phyloP scores from a whole-genome alignment of 2,888 invertebrate species.

The Nomada flava region DNA sequence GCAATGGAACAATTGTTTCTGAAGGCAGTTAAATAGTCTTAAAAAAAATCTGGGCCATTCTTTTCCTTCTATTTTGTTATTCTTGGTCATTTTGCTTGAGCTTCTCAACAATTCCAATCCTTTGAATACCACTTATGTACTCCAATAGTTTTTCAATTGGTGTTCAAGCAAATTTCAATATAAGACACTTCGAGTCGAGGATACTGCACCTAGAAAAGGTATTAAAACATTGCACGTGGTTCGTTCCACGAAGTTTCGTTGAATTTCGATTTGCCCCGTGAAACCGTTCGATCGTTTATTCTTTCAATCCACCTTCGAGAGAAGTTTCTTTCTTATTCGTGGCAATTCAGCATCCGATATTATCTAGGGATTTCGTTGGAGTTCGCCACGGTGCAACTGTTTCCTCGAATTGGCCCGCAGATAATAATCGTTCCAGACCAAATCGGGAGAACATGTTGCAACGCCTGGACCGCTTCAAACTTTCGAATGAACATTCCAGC shows the following conservation, averaged over 20 bases:
- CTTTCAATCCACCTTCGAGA: slow-evolving; percentile 44
- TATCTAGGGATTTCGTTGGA: slow-evolving; percentile 12
- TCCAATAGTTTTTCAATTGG: neutral
- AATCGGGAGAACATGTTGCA: slow-evolving; percentile 9
- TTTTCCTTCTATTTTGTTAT: too few relatives aligned
- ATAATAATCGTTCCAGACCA: slow-evolving; percentile 43
- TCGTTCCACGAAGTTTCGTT: slow-evolving; percentile 8
- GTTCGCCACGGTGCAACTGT: slow-evolving; percentile 9
- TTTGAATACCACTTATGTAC: neutral
- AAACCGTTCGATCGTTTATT: slow-evolving; percentile 11
- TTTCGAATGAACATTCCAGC: neutral
- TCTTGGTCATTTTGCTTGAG: too few relatives aligned
- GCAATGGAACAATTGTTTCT: neutral
- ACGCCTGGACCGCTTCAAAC: neutral
- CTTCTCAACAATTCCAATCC: neutral
- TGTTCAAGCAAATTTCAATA: neutral
- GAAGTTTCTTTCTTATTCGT: slow-evolving; percentile 44
- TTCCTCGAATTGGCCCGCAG: slow-evolving; percentile 6
- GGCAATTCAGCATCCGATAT: slow-evolving; percentile 46
- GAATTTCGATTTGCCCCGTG: slow-evolving; percentile 35
- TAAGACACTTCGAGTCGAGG: neutral
- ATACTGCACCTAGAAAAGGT: neutral
- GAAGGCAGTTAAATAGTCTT: too few relatives aligned
- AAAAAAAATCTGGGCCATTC: too few relatives aligned
- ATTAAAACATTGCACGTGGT: neutral